phyloP scores from a whole-genome alignment of 2,113 vertebrate species.

The Cyanoramphus novaezelandiae region DNA sequence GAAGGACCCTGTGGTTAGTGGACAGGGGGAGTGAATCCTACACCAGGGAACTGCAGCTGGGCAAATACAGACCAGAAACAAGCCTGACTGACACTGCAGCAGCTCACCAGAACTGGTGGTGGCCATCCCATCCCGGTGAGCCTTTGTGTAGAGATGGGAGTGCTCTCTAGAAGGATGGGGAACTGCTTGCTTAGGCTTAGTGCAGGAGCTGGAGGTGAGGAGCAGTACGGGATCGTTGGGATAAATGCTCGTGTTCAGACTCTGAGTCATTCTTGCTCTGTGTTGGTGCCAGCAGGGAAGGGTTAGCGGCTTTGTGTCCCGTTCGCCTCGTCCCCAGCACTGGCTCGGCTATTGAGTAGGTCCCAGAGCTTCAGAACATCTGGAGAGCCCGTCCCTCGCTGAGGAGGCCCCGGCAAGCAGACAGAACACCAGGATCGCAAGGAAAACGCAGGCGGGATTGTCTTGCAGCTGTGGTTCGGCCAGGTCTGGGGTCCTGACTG shows the following conservation, averaged over 20 bases:
- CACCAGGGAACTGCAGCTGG: not conserved
- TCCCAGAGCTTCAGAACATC: not conserved
- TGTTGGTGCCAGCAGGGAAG: not conserved
- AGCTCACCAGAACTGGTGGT: not conserved
- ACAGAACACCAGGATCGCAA: not conserved
- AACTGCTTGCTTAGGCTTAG: not conserved
- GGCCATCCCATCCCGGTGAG: not conserved
- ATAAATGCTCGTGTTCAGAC: not conserved
- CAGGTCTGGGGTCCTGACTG: not conserved
- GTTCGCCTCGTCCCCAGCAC: not conserved
- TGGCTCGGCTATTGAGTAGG: not conserved
- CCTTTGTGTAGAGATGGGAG: not conserved
- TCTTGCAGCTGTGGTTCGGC: not conserved
- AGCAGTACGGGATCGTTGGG: not conserved
- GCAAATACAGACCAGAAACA: not conserved
- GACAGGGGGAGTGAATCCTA: not conserved
- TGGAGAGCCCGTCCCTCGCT: not conserved
- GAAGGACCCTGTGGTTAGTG: not conserved
- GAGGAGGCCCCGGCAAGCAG: not conserved
- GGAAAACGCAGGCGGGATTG: not conserved
- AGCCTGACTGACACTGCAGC: not conserved
- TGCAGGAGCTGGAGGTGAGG: not conserved
- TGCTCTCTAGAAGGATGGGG: not conserved
- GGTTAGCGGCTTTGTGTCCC: not conserved
- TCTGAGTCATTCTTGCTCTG: not conserved